Conservation (phyloP, 1,140 invertebrate genomes). For the Ganaspis sp. region DNA sequence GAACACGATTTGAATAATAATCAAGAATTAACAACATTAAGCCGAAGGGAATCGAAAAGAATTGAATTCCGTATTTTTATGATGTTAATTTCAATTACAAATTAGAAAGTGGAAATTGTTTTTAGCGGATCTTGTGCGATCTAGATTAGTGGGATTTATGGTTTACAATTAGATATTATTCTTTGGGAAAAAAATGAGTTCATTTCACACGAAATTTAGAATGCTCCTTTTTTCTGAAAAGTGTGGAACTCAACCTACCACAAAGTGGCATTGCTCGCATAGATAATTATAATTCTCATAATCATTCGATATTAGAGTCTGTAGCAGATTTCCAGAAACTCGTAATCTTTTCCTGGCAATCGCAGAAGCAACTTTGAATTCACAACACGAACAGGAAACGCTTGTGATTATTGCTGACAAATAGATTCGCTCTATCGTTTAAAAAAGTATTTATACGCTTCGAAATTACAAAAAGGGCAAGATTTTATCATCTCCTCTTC, state of each 20-base stretch:
- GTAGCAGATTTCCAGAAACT: slow-evolving; percentile 18
- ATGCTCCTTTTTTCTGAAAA: not conserved
- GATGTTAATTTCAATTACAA: slow-evolving; percentile 20
- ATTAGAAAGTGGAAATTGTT: slow-evolving; percentile 8
- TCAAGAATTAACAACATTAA: not conserved
- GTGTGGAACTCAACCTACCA: not conserved
- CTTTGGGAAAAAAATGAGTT: not conserved
- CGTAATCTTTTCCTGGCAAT: slow-evolving; percentile 27
- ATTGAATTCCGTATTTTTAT: not conserved
- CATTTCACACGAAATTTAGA: not conserved
- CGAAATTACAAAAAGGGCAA: not conserved
- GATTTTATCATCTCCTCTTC: not conserved
- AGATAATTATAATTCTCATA: slow-evolving; percentile 6
- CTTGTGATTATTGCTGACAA: slow-evolving; percentile 29
- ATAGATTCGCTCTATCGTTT: slow-evolving; percentile 26
- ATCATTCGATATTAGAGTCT: slow-evolving; percentile 27
- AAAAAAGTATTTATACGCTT: slow-evolving; percentile 24
- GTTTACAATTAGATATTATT: slow-evolving; percentile 14
- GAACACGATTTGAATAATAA: not conserved
- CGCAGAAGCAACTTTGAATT: slow-evolving; percentile 14
- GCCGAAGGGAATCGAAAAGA: not conserved
- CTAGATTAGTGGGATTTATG: not conserved
- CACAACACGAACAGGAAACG: slow-evolving; percentile 18
- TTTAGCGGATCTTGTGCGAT: not conserved
- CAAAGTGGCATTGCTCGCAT: not conserved